Evolutionary conservation across 2,888 invertebrate species (phyloP), one percentile per base, ranked within the genome.

Genomic region (Dynastes hyllus): DNA sequence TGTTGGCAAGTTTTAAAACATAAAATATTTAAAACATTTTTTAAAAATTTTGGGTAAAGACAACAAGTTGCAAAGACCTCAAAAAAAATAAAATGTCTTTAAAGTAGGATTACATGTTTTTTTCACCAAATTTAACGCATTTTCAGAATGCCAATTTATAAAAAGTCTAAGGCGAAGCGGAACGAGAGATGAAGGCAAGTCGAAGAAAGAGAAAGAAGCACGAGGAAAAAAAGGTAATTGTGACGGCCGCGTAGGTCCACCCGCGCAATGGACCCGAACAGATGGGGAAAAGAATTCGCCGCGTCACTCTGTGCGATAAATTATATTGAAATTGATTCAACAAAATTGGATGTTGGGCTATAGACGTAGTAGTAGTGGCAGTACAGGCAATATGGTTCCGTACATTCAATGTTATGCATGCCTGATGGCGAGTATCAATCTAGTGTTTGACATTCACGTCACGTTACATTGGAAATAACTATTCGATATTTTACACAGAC

Each of bases 371-470:
- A 32, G 16, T 51, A 66, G 76, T 70, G 70, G 78, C 66, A 79
- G 76, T 80, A 73, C 77, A 75, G 78, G 79, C 80, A 78, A 77
- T 79, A 79, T 77, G 80, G 82, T 81, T 80, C 78, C n/a, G n/a
- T 83, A 81, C 84, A 84, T 84, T 82, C 84, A 85, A 84, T 84
- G 85, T 84, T 85, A 86, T 85, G 84, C 84, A 85, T 82, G 84
- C 82, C 84, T 82, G 83, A 84, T 83, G 83, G 84, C 82, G 83
- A 82, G 85, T 85, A 87, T 87, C 87, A 87, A 87, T 87, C 86
- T 85, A 85, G 83, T 86, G 86, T 87, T 87, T 87, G 86, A 86
- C 87, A 86, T 86, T 86, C 86, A 83, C 84, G 84, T 86, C 86
- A 86, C 87, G 87, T 86, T 84, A 85, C 84, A 83, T 85, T 85